Percentiles rank a stretch among this genome's conserved stretches.
These are phyloP conservation scores for Gallinago media DNA, from an alignment of 2,113 vertebrate genomes.

Conservation along the genomic window DNA sequence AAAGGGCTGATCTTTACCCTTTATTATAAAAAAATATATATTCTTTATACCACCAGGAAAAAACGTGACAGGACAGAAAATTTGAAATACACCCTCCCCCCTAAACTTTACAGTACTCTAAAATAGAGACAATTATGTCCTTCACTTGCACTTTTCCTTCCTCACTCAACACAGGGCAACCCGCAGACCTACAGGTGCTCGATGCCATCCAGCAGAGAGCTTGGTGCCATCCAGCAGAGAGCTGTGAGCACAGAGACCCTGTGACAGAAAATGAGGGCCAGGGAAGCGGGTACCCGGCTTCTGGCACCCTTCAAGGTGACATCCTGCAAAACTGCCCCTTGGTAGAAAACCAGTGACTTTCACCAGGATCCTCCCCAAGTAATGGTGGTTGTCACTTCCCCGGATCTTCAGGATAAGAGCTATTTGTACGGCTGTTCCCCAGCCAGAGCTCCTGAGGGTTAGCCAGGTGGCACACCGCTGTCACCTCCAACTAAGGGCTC, in stretches of 20 bases:
- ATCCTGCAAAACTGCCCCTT: not conserved
- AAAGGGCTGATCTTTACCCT: not conserved
- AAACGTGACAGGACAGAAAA: not conserved
- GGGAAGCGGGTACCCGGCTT: not conserved
- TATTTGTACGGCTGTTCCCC: not conserved
- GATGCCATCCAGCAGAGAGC: not conserved
- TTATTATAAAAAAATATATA: no score
- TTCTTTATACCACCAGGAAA: not conserved
- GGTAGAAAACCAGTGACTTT: not conserved
- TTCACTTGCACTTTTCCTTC: not conserved
- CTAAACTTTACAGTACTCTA: not conserved
- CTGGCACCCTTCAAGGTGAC: not conserved
- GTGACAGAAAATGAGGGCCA: not conserved
- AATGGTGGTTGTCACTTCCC: not conserved
- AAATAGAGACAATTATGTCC: not conserved
- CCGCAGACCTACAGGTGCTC: not conserved
- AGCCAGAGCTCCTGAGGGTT: not conserved
- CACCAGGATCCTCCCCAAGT: not conserved
- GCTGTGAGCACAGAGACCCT: not conserved
- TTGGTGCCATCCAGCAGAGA: not conserved
- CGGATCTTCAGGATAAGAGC: not conserved
- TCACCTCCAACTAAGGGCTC: not conserved
- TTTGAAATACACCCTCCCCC: not conserved
- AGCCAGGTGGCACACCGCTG: not conserved
- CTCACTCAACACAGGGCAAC: not conserved